Evolutionary conservation across 2,797 vertebrate species (phyloP).

Genomic region (Anas georgica): DNA sequence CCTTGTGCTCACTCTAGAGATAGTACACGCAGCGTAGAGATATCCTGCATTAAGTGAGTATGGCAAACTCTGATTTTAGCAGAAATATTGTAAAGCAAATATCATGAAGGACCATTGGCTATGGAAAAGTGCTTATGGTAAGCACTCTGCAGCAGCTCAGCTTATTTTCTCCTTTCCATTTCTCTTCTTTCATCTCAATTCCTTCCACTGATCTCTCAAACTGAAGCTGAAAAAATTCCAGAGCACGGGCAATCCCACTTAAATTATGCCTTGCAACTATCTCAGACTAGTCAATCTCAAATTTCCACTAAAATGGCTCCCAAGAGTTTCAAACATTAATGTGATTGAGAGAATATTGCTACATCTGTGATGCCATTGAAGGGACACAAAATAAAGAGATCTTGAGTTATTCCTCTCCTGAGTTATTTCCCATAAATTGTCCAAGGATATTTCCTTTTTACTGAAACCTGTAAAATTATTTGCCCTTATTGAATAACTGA

Average conservation of each 20-base stretch:
- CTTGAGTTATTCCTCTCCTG: constrained; percentile 1
- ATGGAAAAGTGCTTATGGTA: constrained; percentile 8
- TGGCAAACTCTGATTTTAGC: constrained; percentile 30
- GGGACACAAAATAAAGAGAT: constrained; percentile 13
- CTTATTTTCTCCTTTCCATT: constrained; percentile 22
- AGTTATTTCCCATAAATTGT: constrained; percentile 21
- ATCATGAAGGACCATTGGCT: constrained; percentile 23
- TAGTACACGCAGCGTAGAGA: constrained; percentile 22
- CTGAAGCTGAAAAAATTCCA: constrained; percentile 1
- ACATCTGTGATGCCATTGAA: neutral
- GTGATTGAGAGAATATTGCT: constrained; percentile 24
- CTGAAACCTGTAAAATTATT: neutral
- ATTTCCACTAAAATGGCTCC: constrained; percentile 2
- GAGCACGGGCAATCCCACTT: neutral
- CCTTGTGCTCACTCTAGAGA: neutral
- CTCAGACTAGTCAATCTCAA: neutral
- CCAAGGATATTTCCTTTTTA: neutral
- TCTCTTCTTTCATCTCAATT: constrained; percentile 26
- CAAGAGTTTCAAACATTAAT: constrained; percentile 16
- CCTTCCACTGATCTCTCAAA: constrained; percentile 14
- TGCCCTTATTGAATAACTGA: neutral
- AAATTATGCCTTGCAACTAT: constrained; percentile 19
- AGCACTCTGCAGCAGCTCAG: constrained; percentile 16
- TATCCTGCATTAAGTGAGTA: constrained; percentile 43
- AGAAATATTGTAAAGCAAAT: constrained; percentile 53